Base-by-base conservation (phyloP, 2,113 vertebrate genomes). In the Festucalex cinctus region DNA sequence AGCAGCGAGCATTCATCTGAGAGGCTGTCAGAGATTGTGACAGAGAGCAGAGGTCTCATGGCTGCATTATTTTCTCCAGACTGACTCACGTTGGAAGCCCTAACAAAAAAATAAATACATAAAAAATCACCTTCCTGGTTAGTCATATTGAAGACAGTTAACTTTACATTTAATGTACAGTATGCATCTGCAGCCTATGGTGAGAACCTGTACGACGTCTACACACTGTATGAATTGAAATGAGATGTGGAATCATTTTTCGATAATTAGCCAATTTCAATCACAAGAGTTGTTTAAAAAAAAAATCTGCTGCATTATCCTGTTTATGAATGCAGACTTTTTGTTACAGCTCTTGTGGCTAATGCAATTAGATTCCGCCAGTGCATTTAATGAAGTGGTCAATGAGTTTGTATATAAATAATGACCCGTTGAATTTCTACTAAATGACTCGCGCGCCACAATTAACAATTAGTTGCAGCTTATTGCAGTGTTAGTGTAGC, bases 1-100 rank as follows among this genome's bases (percentile, higher is more conserved):
- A 87, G 81, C 84, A 87, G 81, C 74, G 83, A 84, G 82, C 88
- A 85, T 88, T 89, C 83, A 85, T 90, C 86, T 88, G 76, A 77
- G 79, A 81, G 82, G 71, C 83, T 88, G 88, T 86, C 88, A 85
- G 77, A 85, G 82, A 2, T 53, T 70, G 71, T 85, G 84, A 86
- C 85, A 77, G 67, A 85, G 86, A 86, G 86, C 89, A 86, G 85
- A 88, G 88, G 88, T 88, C 84, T 86, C 80, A 48, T 16, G 48
- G 73, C 78, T 76, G 74, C 76, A 70, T 76, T 82, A 70, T 81
- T 86, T 78, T 78, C 76, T 82, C 64, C 10, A 74, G 69, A 81
- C 68, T 63, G 49, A 69, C 58, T 82, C 43, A 17, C 13, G 70
- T 76, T 77, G 65, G 26, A 74, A 59, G 39, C 54, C n/a, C 65